phyloP scores from a whole-genome alignment of 2,113 vertebrate species.

The Pongo pygmaeus region DNA sequence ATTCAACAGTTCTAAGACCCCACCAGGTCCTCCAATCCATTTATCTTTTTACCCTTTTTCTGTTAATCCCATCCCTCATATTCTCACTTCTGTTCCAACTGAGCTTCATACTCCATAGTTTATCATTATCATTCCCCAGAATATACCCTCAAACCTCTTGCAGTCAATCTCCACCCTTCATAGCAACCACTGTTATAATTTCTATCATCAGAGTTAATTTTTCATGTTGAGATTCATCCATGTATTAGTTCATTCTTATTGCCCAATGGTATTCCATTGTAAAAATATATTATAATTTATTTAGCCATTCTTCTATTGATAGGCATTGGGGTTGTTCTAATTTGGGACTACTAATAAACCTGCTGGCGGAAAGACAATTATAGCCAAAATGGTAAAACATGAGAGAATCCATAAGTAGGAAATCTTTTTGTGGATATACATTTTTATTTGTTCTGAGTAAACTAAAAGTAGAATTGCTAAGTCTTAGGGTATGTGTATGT shows the following conservation, averaged over 20 bases:
- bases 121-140: background rate
- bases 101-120: background rate
- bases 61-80: background rate
- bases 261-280: background rate
- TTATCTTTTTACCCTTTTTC: background rate
- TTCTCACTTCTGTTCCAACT: background rate
- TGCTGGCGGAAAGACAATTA: background rate
- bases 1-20: background rate
- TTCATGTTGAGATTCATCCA: background rate
- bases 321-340: background rate
- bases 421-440: background rate
- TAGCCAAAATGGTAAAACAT: background rate
- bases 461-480: background rate
- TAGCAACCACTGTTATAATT: background rate
- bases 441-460: background rate
- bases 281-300: background rate
- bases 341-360: background rate
- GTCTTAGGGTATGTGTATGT: background rate
- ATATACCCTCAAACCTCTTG: background rate
- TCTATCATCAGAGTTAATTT: background rate
- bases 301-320: background rate
- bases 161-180: background rate
- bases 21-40: background rate
- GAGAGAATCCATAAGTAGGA: background rate
- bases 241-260: background rate